Evolutionary conservation across 2,888 invertebrate species (phyloP).

Genomic region (Timema podura): DNA sequence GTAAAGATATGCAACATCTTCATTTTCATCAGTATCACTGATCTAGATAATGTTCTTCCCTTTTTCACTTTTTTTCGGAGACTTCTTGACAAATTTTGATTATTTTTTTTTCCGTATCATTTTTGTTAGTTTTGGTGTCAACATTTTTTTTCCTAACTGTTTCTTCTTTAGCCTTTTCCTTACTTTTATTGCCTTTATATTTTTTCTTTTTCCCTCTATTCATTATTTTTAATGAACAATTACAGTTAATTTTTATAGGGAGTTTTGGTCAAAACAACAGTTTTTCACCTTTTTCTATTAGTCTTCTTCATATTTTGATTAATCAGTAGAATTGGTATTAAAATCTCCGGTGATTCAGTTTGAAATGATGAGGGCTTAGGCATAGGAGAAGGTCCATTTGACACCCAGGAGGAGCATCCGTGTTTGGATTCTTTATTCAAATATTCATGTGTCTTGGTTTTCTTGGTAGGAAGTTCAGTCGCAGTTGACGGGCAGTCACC

Average conservation of each 20-base stretch:
- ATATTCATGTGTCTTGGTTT: background rate
- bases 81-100: background rate
- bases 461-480: background rate
- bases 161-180: background rate
- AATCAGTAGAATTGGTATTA: too few relatives aligned
- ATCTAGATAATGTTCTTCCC: background rate
- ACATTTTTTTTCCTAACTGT: background rate
- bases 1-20: too few relatives aligned
- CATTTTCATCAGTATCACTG: background rate
- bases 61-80: background rate
- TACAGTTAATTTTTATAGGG: background rate
- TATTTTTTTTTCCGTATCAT: background rate
- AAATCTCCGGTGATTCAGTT: too few relatives aligned
- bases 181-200: background rate
- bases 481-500: background rate
- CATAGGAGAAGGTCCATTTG: too few relatives aligned
- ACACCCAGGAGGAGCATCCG: too few relatives aligned
- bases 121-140: background rate
- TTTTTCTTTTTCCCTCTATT: background rate
- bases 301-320: conserved; percentile 9
- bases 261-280: background rate
- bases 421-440: too few relatives aligned
- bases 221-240: background rate
- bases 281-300: background rate
- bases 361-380: too few relatives aligned